Evolutionary conservation across 1,140 invertebrate species (phyloP), one percentile per base, ranked within the genome.

Genomic region (Zophobas morio): DNA sequence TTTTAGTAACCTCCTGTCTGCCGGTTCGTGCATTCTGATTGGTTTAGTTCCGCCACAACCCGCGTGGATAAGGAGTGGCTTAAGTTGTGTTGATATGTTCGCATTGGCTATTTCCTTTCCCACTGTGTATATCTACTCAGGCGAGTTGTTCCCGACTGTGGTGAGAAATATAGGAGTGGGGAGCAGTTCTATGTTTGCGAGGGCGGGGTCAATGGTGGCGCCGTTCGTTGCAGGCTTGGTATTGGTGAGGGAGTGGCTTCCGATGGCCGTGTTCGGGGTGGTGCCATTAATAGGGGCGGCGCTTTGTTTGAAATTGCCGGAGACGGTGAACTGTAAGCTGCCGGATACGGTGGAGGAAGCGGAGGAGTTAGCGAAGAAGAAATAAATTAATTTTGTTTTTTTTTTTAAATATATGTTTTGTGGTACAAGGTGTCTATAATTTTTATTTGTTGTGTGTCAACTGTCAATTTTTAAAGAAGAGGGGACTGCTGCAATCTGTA

Each of bases 331-430:
- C 6, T 88, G 88, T 80, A 90, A 90, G 53, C 83, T 96, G 49
- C 93, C 94, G 36, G 94, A 95, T 77, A 95, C 93, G 0, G 86
- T 95, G 40, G 91, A 94, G 83, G 93, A 95, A 81, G 94, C 93
- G 46, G 93, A 95, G 20, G 20, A 20, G 20, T 20, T 20, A 0
- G 20, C 20, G 20, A 20, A 20, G 20, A 20, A 20, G 20, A 20
- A 20, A 20, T 20, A 20, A 20, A 20, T 20, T 20, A 20, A 20
- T 20, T 20, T 20, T 20, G 20, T 20, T 20, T 20, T 20, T 20
- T 20, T 20, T 20, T 20, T 20, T 20, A 20, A 20, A 20, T 20
- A 20, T 20, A 20, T 20, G 20, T 20, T 20, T 20, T 20, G 20
- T 20, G 20, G 20, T 20, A 20, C 20, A 20, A 20, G 20, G 20